Conservation (phyloP, 1,140 invertebrate species). For the Sycophaga agraensis region DNA sequence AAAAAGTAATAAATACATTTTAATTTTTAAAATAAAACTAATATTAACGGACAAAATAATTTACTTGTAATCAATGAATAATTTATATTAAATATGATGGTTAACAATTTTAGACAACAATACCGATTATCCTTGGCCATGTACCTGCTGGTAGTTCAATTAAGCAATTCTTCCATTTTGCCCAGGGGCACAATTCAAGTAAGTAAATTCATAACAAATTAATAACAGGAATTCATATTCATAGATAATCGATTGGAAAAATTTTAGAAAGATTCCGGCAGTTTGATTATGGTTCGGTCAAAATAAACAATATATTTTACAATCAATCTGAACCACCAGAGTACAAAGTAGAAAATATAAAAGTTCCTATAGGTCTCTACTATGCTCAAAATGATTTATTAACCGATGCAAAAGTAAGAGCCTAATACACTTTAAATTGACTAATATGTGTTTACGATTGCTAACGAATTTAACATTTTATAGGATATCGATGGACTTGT, state of each 20-base stretch:
- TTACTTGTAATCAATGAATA: too few relatives aligned
- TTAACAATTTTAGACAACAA: slow-evolving; percentile 51
- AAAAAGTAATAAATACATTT: too few relatives aligned
- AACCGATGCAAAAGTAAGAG: slow-evolving; percentile 37
- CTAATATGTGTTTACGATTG: too few relatives aligned
- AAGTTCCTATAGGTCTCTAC: slow-evolving; percentile 67
- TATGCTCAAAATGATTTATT: slow-evolving; percentile 74
- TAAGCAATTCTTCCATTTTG: slow-evolving; percentile 71
- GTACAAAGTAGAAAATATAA: slow-evolving; percentile 65
- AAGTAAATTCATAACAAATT: slow-evolving; percentile 27
- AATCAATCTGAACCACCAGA: slow-evolving; percentile 58
- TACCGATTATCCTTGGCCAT: slow-evolving; percentile 71
- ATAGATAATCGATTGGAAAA: too few relatives aligned
- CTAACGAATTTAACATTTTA: background rate
- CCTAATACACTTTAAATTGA: too few relatives aligned
- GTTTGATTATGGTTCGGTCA: slow-evolving; percentile 58
- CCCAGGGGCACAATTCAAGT: slow-evolving; percentile 63
- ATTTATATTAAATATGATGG: too few relatives aligned
- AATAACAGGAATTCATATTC: background rate
- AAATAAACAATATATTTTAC: slow-evolving; percentile 60
- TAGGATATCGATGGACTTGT: slow-evolving; percentile 65
- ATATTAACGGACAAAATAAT: too few relatives aligned
- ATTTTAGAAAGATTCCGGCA: slow-evolving; percentile 50
- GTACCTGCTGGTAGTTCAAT: slow-evolving; percentile 76
- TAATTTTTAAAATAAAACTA: too few relatives aligned